A percentile compares a stretch with the other conserved stretches of the same genome.
phyloP scores from a whole-genome alignment of 2,797 vertebrate species.

The Meda fulgida region DNA sequence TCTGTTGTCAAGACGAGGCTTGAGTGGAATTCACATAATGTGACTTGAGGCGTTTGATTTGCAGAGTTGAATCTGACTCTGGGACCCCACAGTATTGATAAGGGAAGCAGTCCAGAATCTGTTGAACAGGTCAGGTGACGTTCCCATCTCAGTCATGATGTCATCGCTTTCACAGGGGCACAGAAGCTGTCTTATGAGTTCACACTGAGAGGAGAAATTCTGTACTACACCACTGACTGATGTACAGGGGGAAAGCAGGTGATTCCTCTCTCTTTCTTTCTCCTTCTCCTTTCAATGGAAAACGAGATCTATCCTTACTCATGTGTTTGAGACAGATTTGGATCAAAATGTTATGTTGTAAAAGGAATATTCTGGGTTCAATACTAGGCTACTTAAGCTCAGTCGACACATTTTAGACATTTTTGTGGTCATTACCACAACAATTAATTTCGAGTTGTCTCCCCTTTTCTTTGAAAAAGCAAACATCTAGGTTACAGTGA shows the following conservation, averaged over 20 bases:
- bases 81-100: constrained; percentile 12
- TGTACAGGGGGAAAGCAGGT: constrained; percentile 43
- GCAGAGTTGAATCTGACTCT: constrained; percentile 24
- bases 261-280: not conserved
- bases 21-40: constrained; percentile 46
- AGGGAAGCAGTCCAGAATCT: constrained; percentile 4
- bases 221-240: constrained; percentile 76
- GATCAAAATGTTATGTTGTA: not conserved
- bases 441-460: not conserved
- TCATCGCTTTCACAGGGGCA: constrained; percentile 68
- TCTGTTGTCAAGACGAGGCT: constrained; percentile 56
- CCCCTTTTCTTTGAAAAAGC: not conserved
- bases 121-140: not conserved
- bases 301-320: constrained; percentile 45
- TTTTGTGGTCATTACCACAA: not conserved
- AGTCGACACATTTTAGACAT: not conserved
- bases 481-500: not conserved
- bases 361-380: not conserved
- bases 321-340: not conserved
- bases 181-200: constrained; percentile 77
- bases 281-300: constrained; percentile 52
- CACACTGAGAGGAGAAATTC: constrained; percentile 81
- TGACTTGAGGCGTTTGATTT: constrained; percentile 43
- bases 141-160: constrained; percentile 69
- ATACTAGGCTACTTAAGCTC: no score